A percentile compares a stretch with the other conserved stretches of the same genome.
phyloP scores from a whole-genome alignment of 64 coral and sea anemone genomes.

The Pocillopora damicornis region DNA sequence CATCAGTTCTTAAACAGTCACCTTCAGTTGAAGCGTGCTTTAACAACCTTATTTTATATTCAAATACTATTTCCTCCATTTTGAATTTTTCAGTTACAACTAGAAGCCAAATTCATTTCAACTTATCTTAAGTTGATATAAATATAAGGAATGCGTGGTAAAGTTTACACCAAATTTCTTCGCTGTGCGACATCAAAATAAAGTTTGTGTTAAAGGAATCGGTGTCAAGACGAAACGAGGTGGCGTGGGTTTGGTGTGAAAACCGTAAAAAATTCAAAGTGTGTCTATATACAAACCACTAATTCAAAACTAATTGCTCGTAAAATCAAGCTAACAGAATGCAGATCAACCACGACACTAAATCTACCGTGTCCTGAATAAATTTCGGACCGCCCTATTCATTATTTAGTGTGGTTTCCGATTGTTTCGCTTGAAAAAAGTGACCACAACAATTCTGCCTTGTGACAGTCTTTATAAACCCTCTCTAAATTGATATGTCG shows the following conservation, averaged over 20 bases:
- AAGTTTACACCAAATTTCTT: too few species aligned
- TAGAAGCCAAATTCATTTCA: too few species aligned
- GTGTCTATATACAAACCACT: neutral
- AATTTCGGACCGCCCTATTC: neutral
- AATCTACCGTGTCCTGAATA: neutral
- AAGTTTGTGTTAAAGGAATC: too few species aligned
- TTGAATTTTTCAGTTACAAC: too few species aligned
- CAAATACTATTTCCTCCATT: too few species aligned
- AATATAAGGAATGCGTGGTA: too few species aligned
- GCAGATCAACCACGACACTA: neutral
- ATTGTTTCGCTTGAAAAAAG: neutral
- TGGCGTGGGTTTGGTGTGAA: neutral
- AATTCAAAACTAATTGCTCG: neutral
- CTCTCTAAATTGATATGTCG: neutral
- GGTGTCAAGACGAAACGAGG: neutral
- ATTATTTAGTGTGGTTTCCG: slow-evolving; percentile 13
- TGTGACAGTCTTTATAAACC: neutral
- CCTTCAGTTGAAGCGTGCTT: too few species aligned
- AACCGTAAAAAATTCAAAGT: neutral
- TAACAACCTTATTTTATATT: too few species aligned
- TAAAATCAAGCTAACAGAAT: neutral
- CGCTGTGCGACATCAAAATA: too few species aligned
- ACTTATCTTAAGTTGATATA: too few species aligned
- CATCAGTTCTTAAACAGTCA: neutral
- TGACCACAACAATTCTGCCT: neutral